Percentiles rank a stretch among this genome's conserved stretches.
These are phyloP conservation scores for Sitodiplosis mosellana DNA, from an alignment of 1,140 invertebrate species.

Conservation along the genomic window DNA sequence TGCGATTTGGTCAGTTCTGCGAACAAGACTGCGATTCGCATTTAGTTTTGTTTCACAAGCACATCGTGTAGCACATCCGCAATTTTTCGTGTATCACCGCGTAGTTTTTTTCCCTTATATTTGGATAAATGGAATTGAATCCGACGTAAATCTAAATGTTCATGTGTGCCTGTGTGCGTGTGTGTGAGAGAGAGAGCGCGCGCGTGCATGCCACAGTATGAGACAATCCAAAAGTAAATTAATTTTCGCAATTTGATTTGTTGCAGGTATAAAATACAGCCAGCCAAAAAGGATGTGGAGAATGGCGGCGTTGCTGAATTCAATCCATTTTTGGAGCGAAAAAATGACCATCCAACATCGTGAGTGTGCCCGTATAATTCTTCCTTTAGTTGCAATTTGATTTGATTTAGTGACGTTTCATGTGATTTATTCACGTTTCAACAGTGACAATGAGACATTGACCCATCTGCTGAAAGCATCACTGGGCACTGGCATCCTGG, in stretches of 20 bases:
- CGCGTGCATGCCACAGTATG: too few relatives aligned
- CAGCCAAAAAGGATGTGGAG: constrained; percentile 29
- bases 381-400: constrained; percentile 2
- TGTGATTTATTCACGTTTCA: constrained; percentile 10
- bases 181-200: too few relatives aligned
- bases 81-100: too few relatives aligned
- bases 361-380: too few relatives aligned
- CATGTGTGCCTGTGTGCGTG: too few relatives aligned
- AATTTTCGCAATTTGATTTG: constrained; percentile 10
- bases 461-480: constrained; percentile 76
- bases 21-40: too few relatives aligned
- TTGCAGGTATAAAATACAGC: constrained; percentile 42
- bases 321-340: constrained; percentile 53
- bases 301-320: constrained; percentile 33
- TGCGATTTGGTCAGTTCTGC: too few relatives aligned
- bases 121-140: constrained; percentile 1
- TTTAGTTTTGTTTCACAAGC: too few relatives aligned
- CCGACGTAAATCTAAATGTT: not conserved
- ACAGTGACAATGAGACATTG: constrained; percentile 61
- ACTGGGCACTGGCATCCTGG: constrained; percentile 77
- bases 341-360: constrained; percentile 59
- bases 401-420: not conserved
- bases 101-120: too few relatives aligned
- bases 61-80: too few relatives aligned
- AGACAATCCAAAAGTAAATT: not conserved